A percentile compares a stretch with the other conserved stretches of the same genome.
phyloP scores from a whole-genome alignment of 2,797 vertebrate genomes.

The Lagothrix lagotricha region DNA sequence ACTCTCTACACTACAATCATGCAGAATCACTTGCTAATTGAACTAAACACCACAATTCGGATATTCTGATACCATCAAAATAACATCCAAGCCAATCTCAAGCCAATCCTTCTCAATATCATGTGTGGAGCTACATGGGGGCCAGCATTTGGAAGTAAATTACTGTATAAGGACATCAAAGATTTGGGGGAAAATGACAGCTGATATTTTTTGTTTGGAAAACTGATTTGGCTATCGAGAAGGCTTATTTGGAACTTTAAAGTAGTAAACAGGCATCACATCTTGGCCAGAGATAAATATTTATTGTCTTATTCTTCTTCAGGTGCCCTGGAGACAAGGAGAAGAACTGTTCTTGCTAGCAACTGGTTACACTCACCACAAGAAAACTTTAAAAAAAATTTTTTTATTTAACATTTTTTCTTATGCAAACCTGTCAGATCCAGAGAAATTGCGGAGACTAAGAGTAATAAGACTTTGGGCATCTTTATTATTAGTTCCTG shows the following conservation, averaged over 20 bases:
- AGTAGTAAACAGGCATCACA: neutral
- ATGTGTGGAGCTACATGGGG: neutral
- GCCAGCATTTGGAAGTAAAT: neutral
- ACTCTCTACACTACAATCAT: neutral
- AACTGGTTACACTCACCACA: neutral
- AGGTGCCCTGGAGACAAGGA: neutral
- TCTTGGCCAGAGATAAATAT: neutral
- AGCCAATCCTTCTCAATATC: neutral
- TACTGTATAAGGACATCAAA: neutral
- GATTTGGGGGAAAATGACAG: neutral
- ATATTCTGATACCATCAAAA: neutral
- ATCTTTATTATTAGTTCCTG: neutral
- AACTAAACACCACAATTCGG: neutral
- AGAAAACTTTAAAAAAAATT: neutral
- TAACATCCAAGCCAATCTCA: neutral
- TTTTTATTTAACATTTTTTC: neutral
- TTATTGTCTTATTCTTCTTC: neutral
- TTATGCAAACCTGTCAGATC: neutral
- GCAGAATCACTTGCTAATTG: neutral
- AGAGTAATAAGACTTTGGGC: neutral
- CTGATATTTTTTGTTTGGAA: neutral
- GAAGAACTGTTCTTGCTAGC: neutral
- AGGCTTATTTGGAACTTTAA: neutral
- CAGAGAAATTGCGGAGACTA: neutral
- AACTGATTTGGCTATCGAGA: neutral